These are phyloP conservation scores for Rana temporaria DNA, from an alignment of 2,113 vertebrate species.

Conservation along the genomic window DNA sequence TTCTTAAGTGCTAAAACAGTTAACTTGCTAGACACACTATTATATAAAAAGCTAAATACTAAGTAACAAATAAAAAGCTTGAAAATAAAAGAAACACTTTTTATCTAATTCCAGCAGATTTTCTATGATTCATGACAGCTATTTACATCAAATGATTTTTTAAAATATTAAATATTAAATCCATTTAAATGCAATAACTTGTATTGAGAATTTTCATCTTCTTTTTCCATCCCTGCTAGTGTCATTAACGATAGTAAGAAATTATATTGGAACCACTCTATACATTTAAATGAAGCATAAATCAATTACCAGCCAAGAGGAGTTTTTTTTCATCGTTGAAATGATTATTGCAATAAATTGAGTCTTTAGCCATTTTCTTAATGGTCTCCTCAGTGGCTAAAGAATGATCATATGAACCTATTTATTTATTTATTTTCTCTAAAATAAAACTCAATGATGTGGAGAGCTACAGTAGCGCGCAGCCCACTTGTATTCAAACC, in stretches of 20 bases:
- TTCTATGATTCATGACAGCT: slow-evolving; percentile 80
- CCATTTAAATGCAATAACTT: slow-evolving; percentile 85
- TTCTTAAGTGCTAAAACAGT: slow-evolving; percentile 9
- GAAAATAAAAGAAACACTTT: slow-evolving; percentile 28
- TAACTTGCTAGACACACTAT: not conserved
- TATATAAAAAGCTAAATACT: slow-evolving; percentile 18
- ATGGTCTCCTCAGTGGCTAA: slow-evolving; percentile 74
- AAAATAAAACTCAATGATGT: slow-evolving; percentile 50
- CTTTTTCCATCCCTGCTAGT: slow-evolving; percentile 79
- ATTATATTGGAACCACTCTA: slow-evolving; percentile 77
- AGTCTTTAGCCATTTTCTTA: slow-evolving; percentile 74
- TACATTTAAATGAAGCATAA: slow-evolving; percentile 86
- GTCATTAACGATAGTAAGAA: slow-evolving; percentile 83
- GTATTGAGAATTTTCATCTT: slow-evolving; percentile 82
- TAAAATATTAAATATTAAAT: slow-evolving; percentile 84
- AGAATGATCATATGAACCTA: slow-evolving; percentile 67
- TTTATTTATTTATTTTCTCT: slow-evolving; percentile 66
- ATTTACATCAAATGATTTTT: slow-evolving; percentile 86
- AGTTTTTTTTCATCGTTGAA: slow-evolving; percentile 75
- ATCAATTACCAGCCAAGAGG: slow-evolving; percentile 84
- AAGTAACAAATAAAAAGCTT: slow-evolving; percentile 15
- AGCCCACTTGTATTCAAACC: not conserved
- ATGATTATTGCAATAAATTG: slow-evolving; percentile 84
- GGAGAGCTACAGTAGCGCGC: slow-evolving; percentile 8
- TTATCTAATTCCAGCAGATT: slow-evolving; percentile 79